Evolutionary conservation across 2,888 invertebrate genomes (phyloP).

Genomic region (Cephus nigrinus): DNA sequence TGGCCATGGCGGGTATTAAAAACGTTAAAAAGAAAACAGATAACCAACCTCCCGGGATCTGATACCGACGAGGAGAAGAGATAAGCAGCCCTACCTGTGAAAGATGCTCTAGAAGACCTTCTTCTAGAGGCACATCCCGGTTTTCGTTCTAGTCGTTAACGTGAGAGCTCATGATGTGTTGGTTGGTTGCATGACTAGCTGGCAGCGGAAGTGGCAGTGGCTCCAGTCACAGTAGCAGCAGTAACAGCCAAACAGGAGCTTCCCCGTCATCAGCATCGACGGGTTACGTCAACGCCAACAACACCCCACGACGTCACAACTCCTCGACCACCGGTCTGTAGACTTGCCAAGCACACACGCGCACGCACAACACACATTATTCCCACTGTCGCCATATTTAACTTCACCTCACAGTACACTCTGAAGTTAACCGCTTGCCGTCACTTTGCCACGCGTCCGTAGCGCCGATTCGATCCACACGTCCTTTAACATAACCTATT

Average conservation of each 20-base stretch:
- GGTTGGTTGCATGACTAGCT: conserved; percentile 64
- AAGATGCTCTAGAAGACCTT: too few species aligned
- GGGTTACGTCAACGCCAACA: conserved; percentile 30
- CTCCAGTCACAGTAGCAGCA: conserved; percentile 56
- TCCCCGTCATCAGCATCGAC: conserved; percentile 43
- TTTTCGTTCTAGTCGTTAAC: too few species aligned
- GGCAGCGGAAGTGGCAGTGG: conserved; percentile 50
- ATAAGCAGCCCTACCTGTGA: too few species aligned
- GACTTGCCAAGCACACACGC: conserved; percentile 17
- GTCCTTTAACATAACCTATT: too few species aligned
- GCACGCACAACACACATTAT: neutral
- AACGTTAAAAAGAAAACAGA: too few species aligned
- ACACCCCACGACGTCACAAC: conserved; percentile 48
- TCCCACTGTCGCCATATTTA: conserved; percentile 25
- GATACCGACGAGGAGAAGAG: too few species aligned
- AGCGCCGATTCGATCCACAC: too few species aligned
- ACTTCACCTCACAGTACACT: neutral
- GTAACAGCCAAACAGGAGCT: conserved; percentile 59
- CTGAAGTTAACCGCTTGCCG: neutral
- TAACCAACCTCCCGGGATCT: too few species aligned
- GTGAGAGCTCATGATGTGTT: conserved; percentile 26
- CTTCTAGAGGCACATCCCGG: too few species aligned
- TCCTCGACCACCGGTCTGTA: conserved; percentile 62
- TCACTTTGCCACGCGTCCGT: too few species aligned
- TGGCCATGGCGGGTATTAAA: too few species aligned